These are phyloP conservation scores for Oophaga sylvatica DNA, from an alignment of 2,797 vertebrate species.

Conservation along the genomic window DNA sequence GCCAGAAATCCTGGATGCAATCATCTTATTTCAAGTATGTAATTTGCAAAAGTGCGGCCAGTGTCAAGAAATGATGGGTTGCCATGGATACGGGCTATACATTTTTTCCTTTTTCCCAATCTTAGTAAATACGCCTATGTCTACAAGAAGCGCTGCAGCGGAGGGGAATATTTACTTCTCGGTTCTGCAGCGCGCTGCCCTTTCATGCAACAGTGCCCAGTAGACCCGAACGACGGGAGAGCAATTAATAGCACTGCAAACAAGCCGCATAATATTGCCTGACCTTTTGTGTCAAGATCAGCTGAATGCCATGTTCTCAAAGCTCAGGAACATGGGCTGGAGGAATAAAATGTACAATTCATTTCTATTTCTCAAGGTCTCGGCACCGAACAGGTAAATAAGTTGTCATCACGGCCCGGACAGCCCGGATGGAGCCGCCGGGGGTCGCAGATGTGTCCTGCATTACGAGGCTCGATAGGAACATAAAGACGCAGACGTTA, in stretches of 20 bases:
- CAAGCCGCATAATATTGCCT: conserved; percentile 25
- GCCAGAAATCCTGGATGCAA: not conserved
- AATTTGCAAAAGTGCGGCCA: not conserved
- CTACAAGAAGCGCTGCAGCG: not conserved
- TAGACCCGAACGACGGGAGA: conserved; percentile 25
- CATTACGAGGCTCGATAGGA: not conserved
- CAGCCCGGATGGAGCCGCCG: not conserved
- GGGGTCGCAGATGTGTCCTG: not conserved
- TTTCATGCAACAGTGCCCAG: conserved; percentile 42
- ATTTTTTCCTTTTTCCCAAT: not conserved
- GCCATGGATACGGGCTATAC: not conserved
- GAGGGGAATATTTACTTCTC: not conserved
- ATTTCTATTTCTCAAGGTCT: not conserved
- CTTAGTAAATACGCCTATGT: not conserved
- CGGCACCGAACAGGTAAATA: not conserved
- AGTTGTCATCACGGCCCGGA: not conserved
- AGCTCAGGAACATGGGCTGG: not conserved
- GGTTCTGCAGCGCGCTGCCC: not conserved
- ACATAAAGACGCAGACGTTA: not conserved
- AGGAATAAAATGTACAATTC: not conserved
- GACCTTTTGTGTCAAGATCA: conserved; percentile 38
- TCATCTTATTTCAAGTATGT: not conserved
- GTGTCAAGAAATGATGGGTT: not conserved
- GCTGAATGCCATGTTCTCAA: conserved; percentile 10
- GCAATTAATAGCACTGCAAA: conserved; percentile 52